A percentile compares a stretch with the other conserved stretches of the same genome.
phyloP scores from a whole-genome alignment of 1,140 invertebrate species.

The Branchinecta lynchi region DNA sequence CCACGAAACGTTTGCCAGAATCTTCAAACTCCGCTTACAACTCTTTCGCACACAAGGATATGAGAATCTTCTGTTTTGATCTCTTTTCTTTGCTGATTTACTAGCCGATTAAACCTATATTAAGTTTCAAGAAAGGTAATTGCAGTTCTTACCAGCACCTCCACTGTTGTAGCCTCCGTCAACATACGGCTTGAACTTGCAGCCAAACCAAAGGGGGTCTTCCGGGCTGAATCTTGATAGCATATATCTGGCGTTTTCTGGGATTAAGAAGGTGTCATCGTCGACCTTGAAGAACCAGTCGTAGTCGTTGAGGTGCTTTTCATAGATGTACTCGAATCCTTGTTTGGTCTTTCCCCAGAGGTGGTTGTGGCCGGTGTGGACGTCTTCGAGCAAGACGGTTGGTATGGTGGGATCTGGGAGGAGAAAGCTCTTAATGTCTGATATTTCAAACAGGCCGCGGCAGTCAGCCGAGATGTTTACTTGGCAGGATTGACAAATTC shows the following conservation, averaged over 20 bases:
- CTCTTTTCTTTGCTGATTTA: not conserved
- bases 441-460: too few species aligned
- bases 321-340: constrained; percentile 23
- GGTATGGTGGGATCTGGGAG: too few species aligned
- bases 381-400: too few species aligned
- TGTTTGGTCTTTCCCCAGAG: constrained; percentile 25
- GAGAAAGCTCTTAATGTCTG: too few species aligned
- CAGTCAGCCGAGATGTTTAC: too few species aligned
- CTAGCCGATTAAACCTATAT: not conserved
- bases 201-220: constrained; percentile 26
- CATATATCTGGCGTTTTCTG: constrained; percentile 30
- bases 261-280: constrained; percentile 31
- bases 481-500: too few species aligned
- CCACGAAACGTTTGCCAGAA: too few species aligned
- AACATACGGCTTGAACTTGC: constrained; percentile 23
- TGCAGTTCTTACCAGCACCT: constrained; percentile 29
- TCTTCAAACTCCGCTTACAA: not conserved
- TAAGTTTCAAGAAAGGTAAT: too few species aligned
- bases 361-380: not conserved
- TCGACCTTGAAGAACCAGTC: constrained; percentile 27
- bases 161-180: constrained; percentile 34
- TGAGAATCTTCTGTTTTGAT: constrained; percentile 27
- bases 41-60: not conserved
- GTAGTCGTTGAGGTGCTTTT: constrained; percentile 20
- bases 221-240: constrained; percentile 23